phyloP scores from a whole-genome alignment of 2,113 vertebrate genomes.

The Chlorodrepanis virens region DNA sequence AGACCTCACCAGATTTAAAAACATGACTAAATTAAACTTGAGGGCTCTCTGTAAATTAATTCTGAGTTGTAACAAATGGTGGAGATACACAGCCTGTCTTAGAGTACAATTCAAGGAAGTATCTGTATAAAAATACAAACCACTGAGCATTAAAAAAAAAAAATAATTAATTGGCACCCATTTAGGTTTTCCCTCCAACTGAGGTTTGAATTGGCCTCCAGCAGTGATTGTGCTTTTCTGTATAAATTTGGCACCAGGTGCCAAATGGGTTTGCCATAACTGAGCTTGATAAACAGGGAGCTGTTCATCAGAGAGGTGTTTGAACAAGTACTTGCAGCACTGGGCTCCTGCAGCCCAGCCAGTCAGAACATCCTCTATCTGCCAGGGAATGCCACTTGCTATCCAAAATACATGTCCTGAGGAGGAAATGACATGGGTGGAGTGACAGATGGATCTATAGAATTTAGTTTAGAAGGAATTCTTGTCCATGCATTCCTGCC shows the following conservation, averaged over 20 bases:
- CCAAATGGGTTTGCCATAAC: not conserved
- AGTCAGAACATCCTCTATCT: not conserved
- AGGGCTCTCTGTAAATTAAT: not conserved
- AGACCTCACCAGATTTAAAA: not conserved
- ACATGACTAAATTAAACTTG: not conserved
- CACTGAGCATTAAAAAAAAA: not conserved
- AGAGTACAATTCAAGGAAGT: not conserved
- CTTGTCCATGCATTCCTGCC: rapidly evolving
- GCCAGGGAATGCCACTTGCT: not conserved
- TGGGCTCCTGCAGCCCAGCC: not conserved
- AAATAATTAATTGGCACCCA: not conserved
- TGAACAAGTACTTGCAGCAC: not conserved
- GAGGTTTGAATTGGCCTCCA: not conserved
- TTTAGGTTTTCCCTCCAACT: not conserved
- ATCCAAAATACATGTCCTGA: not conserved
- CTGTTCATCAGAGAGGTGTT: not conserved
- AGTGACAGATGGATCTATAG: not conserved
- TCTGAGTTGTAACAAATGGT: not conserved
- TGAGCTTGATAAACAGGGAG: not conserved
- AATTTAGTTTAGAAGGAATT: not conserved
- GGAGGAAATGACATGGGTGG: not conserved
- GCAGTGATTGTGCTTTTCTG: not conserved
- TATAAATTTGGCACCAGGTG: not conserved
- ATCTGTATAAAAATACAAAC: not conserved
- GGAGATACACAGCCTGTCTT: not conserved